phyloP scores from a whole-genome alignment of 2,888 invertebrate genomes.

The Drosophila niveifrons region DNA sequence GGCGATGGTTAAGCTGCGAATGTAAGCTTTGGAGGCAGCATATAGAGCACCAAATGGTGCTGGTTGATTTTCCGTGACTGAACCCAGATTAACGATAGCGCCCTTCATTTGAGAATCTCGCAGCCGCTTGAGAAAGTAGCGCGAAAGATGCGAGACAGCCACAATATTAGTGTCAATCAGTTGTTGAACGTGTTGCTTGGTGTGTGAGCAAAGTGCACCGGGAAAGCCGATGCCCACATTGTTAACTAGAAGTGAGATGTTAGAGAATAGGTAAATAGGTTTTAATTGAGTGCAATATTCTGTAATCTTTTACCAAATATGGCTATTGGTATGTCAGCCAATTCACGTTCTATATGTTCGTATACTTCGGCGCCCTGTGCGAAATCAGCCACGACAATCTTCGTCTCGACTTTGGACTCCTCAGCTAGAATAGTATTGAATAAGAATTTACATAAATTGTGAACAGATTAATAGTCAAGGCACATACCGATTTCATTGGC shows the following conservation, averaged over 20 bases:
- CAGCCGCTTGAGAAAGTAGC: conserved; percentile 92
- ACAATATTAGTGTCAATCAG: conserved; percentile 94
- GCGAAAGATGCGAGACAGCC: conserved; percentile 93
- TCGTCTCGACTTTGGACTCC: conserved; percentile 88
- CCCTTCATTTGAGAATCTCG: conserved; percentile 88
- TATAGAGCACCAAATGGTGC: conserved; percentile 94
- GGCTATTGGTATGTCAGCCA: conserved; percentile 91
- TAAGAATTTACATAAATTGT: not conserved
- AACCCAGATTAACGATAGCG: conserved; percentile 95
- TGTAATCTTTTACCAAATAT: conserved; percentile 90
- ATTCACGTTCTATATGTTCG: conserved; percentile 88
- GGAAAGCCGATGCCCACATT: conserved; percentile 88
- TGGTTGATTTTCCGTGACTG: conserved; percentile 93
- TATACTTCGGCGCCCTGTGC: conserved; percentile 90
- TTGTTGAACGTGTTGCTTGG: conserved; percentile 90
- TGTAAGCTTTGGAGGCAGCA: conserved; percentile 93
- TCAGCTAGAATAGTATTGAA: conserved; percentile 82
- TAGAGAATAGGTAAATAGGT: not conserved
- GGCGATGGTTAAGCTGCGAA: conserved; percentile 91
- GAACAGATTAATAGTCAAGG: conserved; percentile 88
- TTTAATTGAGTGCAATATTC: not conserved
- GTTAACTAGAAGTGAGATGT: conserved; percentile 88
- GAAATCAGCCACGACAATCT: conserved; percentile 92
- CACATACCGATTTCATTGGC: conserved; percentile 90
- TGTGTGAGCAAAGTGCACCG: conserved; percentile 90